Conservation (phyloP, 37 sponge, comb jelly and placozoan species). For the Halisarca cf. caerulea region DNA sequence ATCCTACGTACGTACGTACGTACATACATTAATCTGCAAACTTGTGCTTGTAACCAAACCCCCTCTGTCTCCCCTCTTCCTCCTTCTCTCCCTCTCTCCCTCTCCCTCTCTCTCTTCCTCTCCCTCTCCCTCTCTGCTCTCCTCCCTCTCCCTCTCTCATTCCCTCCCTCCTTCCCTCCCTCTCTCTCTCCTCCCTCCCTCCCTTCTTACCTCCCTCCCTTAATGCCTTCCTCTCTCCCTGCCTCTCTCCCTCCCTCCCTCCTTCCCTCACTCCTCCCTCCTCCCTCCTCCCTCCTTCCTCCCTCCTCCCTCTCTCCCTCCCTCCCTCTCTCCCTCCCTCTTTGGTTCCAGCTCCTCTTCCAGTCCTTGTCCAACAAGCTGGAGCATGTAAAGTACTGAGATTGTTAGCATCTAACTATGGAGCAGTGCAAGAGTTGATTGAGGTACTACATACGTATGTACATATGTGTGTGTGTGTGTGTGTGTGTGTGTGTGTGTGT, state of each 20-base stretch:
- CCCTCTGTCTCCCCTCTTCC: background rate
- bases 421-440: conserved; percentile 14
- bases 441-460: conserved; percentile 22
- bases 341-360: conserved; percentile 71
- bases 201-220: background rate
- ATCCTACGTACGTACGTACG: background rate
- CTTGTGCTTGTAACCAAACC: too few species aligned
- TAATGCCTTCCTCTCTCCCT: too few species aligned
- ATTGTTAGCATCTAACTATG: conserved; percentile 17
- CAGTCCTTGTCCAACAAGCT: conserved; percentile 79
- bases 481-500: conserved; percentile 8
- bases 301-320: background rate
- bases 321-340: too few species aligned
- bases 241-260: conserved; percentile 67
- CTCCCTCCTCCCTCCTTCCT: background rate
- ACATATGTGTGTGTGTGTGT: background rate
- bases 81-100: background rate
- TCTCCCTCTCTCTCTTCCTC: background rate
- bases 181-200: background rate
- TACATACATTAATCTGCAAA: background rate
- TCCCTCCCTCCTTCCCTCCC: background rate
- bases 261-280: conserved; percentile 2
- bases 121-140: too few species aligned
- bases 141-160: conserved; percentile 47
- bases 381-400: conserved; percentile 67